Conservation (phyloP, 2,888 invertebrate genomes). For the Phaedon cochleariae region DNA sequence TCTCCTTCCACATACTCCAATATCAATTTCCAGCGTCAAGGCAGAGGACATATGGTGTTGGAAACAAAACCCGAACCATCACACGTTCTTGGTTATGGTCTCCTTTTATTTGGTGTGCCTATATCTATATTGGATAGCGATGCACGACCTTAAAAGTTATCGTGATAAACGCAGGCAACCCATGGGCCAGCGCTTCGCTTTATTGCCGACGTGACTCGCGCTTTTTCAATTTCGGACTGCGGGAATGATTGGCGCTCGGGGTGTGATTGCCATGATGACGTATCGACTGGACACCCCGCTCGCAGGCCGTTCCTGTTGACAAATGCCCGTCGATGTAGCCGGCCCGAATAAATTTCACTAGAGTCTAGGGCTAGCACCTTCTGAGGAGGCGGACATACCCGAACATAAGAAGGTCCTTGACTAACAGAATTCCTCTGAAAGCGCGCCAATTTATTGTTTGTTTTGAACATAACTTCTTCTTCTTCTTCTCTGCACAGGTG, state of each 20-base stretch:
- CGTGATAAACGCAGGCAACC: conserved; percentile 62
- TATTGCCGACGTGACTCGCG: conserved; percentile 64
- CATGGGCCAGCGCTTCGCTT: conserved; percentile 61
- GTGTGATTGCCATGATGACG: conserved; percentile 64
- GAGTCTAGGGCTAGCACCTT: no score
- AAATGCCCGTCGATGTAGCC: conserved; percentile 54
- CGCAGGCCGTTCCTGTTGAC: conserved; percentile 56
- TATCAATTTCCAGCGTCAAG: no score
- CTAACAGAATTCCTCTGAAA: no score
- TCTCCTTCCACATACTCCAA: no score
- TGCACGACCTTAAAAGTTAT: conserved; percentile 55
- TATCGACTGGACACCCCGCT: conserved; percentile 59
- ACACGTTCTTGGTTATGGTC: no score
- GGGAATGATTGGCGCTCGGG: conserved; percentile 64
- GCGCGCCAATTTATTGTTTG: no score
- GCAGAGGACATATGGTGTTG: no score
- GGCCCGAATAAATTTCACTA: conserved; percentile 42
- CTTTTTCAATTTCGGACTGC: conserved; percentile 64
- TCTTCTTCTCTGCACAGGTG: no score
- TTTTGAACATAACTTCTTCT: no score
- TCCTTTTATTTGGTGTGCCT: background rate
- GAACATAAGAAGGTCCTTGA: no score
- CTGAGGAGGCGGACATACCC: no score
- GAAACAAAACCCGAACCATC: no score
- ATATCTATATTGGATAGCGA: conserved; percentile 24